A percentile compares a stretch with the other conserved stretches of the same genome.
Conservation (phyloP, 2,888 invertebrate genomes). For the Epiblema foenella region DNA sequence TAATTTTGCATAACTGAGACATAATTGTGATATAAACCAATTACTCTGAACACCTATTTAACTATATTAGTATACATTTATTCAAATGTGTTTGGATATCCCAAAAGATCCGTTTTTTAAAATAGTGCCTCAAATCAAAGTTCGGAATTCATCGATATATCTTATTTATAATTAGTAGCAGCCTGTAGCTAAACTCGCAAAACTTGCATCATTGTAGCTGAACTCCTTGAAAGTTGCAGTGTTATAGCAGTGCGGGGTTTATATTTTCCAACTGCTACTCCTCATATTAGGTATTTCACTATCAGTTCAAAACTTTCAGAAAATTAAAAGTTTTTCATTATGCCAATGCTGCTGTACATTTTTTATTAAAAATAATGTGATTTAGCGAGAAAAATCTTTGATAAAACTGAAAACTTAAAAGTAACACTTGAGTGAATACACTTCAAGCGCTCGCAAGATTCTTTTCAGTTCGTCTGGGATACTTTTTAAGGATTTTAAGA, state of each 20-base stretch:
- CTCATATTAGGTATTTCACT: constrained; percentile 19
- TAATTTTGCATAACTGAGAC: no score
- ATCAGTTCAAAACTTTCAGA: constrained; percentile 11
- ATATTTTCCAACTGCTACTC: background rate
- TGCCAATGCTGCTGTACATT: no score
- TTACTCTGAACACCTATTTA: no score
- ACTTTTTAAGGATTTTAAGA: no score
- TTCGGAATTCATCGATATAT: constrained; percentile 2
- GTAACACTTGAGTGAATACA: background rate
- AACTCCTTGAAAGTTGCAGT: background rate
- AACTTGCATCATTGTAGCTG: background rate
- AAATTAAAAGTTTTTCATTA: constrained; percentile 25
- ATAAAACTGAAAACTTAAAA: background rate
- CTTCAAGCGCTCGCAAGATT: background rate
- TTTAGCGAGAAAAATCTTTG: background rate
- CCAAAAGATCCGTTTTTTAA: no score
- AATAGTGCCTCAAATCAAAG: background rate
- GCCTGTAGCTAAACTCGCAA: background rate
- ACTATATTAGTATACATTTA: no score
- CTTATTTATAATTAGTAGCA: background rate
- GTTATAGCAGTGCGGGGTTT: background rate
- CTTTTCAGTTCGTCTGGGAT: no score
- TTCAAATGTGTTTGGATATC: no score
- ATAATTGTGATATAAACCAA: no score
- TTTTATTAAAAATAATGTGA: background rate